Evolutionary conservation across 2,113 vertebrate species (phyloP).

Genomic region (Ammodytes marinus): DNA sequence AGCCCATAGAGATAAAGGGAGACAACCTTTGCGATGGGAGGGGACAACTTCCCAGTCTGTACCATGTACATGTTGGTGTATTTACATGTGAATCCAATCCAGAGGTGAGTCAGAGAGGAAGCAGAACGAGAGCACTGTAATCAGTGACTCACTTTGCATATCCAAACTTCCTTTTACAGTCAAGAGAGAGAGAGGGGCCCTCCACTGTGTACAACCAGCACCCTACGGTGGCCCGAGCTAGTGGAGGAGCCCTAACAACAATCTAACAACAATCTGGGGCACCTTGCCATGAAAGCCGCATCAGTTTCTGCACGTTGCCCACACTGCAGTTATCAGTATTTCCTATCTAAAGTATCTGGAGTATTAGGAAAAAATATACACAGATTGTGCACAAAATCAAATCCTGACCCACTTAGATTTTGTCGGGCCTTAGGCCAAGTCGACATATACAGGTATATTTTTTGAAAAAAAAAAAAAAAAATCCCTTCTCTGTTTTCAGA

Average conservation of each 20-base stretch:
- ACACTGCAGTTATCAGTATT: slow-evolving; percentile 63
- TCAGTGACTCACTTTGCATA: slow-evolving; percentile 67
- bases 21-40: slow-evolving; percentile 65
- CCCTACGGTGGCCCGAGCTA: slow-evolving; percentile 32
- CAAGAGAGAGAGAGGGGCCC: slow-evolving; percentile 34
- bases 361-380: slow-evolving; percentile 23
- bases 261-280: slow-evolving; percentile 39
- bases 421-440: neutral
- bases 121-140: slow-evolving; percentile 56
- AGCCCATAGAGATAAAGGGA: slow-evolving; percentile 63
- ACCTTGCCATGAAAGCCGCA: slow-evolving; percentile 17
- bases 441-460: no score
- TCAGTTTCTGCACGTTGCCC: slow-evolving; percentile 39
- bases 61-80: slow-evolving; percentile 54
- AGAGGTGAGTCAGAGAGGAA: slow-evolving; percentile 69
- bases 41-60: slow-evolving; percentile 37
- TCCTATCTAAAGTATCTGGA: slow-evolving; percentile 50
- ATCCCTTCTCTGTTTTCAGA: no score
- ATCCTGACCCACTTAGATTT: slow-evolving; percentile 47
- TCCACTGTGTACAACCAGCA: slow-evolving; percentile 38
- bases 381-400: slow-evolving; percentile 23
- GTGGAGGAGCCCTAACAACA: slow-evolving; percentile 37
- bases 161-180: slow-evolving; percentile 76
- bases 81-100: slow-evolving; percentile 72
- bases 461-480: no score